Conservation (phyloP, 2,797 vertebrate species). For the Enteromius viviparus region DNA sequence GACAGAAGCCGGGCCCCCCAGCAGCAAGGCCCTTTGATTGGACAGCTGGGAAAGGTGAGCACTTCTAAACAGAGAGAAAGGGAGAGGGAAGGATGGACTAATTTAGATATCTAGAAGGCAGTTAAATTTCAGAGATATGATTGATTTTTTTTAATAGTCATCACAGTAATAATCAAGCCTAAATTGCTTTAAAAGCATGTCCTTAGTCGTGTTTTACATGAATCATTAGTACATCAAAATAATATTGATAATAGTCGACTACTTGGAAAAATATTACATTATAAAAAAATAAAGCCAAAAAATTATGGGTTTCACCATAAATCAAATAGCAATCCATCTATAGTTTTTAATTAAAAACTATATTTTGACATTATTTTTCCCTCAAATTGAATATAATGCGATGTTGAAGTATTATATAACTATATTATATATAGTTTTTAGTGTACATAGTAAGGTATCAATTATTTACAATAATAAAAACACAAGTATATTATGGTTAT, state of each 20-base stretch:
- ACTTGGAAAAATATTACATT: background rate
- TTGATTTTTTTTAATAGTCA: background rate
- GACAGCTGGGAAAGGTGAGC: constrained; percentile 53
- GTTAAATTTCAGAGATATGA: background rate
- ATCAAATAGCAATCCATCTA: background rate
- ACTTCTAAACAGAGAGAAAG: constrained; percentile 17
- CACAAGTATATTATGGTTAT: background rate
- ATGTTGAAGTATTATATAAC: background rate
- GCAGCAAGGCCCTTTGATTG: constrained; percentile 58
- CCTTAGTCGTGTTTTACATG: background rate
- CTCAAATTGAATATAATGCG: background rate
- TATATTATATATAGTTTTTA: background rate
- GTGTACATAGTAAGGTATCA: background rate
- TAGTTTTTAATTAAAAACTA: background rate
- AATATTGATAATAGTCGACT: background rate
- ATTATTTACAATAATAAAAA: background rate
- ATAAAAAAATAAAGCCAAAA: too few relatives aligned
- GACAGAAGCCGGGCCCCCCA: constrained; percentile 57
- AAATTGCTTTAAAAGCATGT: too few relatives aligned
- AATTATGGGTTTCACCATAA: too few relatives aligned
- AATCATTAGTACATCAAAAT: background rate
- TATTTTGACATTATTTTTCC: background rate
- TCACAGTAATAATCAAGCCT: background rate
- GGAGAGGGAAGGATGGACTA: background rate
- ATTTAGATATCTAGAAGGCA: constrained; percentile 11